Evolutionary conservation across 2,797 vertebrate genomes (phyloP).

Genomic region (Phoebastria nigripes): DNA sequence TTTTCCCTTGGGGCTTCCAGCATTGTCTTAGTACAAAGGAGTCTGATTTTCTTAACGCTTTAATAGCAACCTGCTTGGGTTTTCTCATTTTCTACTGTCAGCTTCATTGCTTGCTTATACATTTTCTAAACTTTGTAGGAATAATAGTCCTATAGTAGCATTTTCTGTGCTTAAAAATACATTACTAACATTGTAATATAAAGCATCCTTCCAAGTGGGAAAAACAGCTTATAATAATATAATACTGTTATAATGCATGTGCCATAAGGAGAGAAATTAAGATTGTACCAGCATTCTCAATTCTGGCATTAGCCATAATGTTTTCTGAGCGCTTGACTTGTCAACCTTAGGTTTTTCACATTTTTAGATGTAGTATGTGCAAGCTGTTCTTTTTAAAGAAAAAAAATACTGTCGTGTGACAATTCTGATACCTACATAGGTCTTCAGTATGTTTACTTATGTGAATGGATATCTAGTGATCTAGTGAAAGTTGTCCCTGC

Average conservation of each 20-base stretch:
- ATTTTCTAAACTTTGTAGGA: background rate
- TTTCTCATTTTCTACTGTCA: background rate
- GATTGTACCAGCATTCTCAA: background rate
- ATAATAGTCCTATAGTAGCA: background rate
- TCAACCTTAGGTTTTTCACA: background rate
- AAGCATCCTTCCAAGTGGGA: background rate
- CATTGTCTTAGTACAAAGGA: background rate
- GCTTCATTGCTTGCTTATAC: background rate
- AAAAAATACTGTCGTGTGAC: background rate
- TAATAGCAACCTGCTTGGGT: background rate
- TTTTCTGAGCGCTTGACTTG: background rate
- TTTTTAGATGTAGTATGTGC: background rate
- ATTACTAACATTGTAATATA: background rate
- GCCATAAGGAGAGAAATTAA: background rate
- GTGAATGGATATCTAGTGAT: background rate
- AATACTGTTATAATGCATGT: background rate
- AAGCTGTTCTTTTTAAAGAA: background rate
- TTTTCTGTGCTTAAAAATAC: background rate
- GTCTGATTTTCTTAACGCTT: background rate
- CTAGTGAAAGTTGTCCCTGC: background rate
- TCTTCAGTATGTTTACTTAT: background rate
- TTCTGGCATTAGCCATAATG: background rate
- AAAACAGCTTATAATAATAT: background rate
- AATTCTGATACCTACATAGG: background rate
- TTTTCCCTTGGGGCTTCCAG: background rate